Base-by-base conservation (phyloP, 2,797 vertebrate species). In the Sitta carolinensis region DNA sequence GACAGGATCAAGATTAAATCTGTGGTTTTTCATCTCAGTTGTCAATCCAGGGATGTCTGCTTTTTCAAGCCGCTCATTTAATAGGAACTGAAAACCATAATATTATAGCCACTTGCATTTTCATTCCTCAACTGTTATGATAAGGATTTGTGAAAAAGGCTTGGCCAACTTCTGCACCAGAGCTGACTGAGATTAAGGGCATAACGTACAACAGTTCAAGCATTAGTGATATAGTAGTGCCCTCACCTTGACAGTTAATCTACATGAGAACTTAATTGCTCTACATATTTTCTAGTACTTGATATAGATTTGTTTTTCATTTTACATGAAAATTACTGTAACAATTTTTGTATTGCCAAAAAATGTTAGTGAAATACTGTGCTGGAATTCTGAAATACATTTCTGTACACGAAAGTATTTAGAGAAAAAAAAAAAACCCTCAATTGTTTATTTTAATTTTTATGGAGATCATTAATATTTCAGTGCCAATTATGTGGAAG, bases 391-490 rank as follows among this genome's bases (percentile, higher is more conserved):
- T 69, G n/a, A 67, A 94, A 22, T 72, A 25, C 5, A 69, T 90
- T 43, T 30, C 43, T 81, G 78, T 55, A n/a, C 6, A 8, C 2
- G 11, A 7, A 61, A 87, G 13, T 55, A 36, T 32, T 64, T 78
- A 11, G 22, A 84, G 9, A 36, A 70, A 89, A 83, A 84, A 83
- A 84, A 48, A 62, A 83, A 58, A 13, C 40, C 40, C 13, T 36
- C 0, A 0, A 9, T 63, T 47, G 2, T 9, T 61, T 62, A 3
- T 67, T 82, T 66, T 27, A 16, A 11, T 11, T 59, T 84, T 64
- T 83, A 32, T 77, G 4, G 3, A 57, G 7, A 16, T 70, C 17
- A 57, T 50, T 57, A 50, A 47, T 63, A 55, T 55, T 82, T 74
- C 7, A 22, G 3, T 62, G 22, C 36, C 42, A 89, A n/a, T 52